Percentiles rank a stretch among this genome's conserved stretches.
These are phyloP conservation scores for Corydoras maculifer DNA, from an alignment of 2,113 vertebrate genomes.

Conservation along the genomic window DNA sequence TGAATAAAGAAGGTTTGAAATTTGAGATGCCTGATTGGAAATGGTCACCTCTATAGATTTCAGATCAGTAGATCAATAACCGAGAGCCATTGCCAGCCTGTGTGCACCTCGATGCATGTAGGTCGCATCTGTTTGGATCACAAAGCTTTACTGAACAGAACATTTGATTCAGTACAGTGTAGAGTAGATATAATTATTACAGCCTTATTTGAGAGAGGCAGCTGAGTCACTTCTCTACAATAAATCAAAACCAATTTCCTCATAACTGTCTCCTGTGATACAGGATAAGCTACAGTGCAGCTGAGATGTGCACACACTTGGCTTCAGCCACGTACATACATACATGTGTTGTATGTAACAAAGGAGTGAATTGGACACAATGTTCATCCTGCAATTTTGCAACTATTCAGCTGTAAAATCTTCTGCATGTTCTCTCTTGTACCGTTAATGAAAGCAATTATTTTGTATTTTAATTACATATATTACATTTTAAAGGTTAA, in stretches of 20 bases:
- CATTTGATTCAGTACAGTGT: not conserved
- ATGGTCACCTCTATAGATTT: constrained; percentile 46
- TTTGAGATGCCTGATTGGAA: constrained; percentile 30
- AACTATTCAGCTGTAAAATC: no score
- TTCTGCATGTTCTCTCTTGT: no score
- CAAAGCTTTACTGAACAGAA: not conserved
- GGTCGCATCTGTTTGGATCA: not conserved
- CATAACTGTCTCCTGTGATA: not conserved
- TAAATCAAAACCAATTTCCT: not conserved
- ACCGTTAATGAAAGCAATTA: no score
- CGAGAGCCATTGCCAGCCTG: constrained; percentile 43
- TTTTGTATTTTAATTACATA: no score
- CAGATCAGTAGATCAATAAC: constrained; percentile 44
- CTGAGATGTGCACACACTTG: no score
- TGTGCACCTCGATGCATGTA: constrained; percentile 39
- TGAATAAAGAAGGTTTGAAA: constrained; percentile 39
- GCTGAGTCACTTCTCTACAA: not conserved
- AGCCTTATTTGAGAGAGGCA: not conserved
- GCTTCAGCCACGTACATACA: no score
- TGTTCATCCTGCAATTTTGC: no score
- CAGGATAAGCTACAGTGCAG: not conserved
- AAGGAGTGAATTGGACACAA: no score
- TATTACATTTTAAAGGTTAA: no score
- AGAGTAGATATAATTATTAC: not conserved
- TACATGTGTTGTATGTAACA: no score